Base-by-base conservation (phyloP, 2,888 invertebrate species). In the Lasioglossum oenotherae region DNA sequence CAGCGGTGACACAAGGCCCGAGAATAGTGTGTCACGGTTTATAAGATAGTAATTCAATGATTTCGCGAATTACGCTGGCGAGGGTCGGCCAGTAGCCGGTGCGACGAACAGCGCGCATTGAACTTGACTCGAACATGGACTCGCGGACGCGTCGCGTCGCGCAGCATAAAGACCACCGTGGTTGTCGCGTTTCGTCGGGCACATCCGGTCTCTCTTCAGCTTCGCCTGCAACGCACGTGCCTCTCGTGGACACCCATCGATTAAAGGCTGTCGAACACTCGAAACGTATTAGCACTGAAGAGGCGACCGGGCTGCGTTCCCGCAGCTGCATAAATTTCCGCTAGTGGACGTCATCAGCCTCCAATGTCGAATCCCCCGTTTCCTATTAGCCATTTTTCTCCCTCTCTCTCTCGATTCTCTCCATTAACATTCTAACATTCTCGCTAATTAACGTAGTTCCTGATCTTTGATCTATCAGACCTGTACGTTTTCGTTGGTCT, bases 161-260 rank as follows among this genome's bases (percentile, higher is more conserved):
- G 57, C 35, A 38, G 27, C 46, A 74, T 69, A 60, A 74, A 60
- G 78, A 38, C 53, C 35, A 23, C 46, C 53, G 44, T 16, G 74
- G 27, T 44, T 53, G 38, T 46, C 69, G 19, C 57, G 38, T 77
- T 80, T 76, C 80, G 77, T 67, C 23, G 3, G 49, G n/a, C 12
- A 41, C 69, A 77, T 78, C 81, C 78, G 81, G 69, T 35, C 78
- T 31, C 60, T 27, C 67, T 23, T 53, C 31, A 69, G 38, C 35
- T 8, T 44, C 14, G 23, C 38, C 64, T 16, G 27, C 23, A 41
- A 53, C 44, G 71, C 35, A 46, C 53, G n/a, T 53, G 44, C 44
- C 44, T 81, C 35, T 57, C 57, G n/a, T 78, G 49, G 44, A 57
- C 80, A 80, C 14, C 75, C n/a, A 60, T 67, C 64, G 38, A 75